These are phyloP conservation scores for Corydoras sp. DNA, from an alignment of 2,113 vertebrate genomes.

Conservation along the genomic window DNA sequence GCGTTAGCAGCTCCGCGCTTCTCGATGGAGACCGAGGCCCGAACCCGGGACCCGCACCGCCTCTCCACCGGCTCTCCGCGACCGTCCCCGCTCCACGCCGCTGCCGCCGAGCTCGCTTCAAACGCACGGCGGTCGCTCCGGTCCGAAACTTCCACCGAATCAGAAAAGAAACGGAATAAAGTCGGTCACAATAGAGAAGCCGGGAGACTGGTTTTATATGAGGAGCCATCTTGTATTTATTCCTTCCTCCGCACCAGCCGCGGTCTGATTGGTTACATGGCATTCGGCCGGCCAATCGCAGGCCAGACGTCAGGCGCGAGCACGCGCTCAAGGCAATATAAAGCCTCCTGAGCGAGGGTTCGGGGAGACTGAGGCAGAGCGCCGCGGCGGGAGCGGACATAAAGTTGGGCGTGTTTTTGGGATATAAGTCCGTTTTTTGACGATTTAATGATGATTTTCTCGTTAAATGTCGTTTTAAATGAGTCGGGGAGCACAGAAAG, in stretches of 20 bases:
- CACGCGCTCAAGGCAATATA: conserved; percentile 12
- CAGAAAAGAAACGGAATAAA: conserved; percentile 74
- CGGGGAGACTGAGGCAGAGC: background rate
- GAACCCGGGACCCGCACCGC: background rate
- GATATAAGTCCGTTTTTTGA: no score
- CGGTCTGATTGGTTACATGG: conserved; percentile 77
- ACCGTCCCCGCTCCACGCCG: no score
- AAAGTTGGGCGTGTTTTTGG: no score
- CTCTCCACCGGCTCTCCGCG: no score
- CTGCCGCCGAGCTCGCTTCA: conserved; percentile 9
- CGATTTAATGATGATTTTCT: no score
- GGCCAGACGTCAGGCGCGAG: conserved; percentile 45
- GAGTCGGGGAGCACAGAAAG: no score
- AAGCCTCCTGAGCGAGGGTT: conserved; percentile 21
- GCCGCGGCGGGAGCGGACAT: no score
- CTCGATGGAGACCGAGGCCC: conserved; percentile 26
- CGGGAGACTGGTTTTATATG: conserved; percentile 92
- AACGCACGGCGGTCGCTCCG: conserved; percentile 60
- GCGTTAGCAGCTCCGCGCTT: background rate
- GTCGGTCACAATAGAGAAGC: conserved; percentile 69
- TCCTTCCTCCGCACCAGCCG: conserved; percentile 84
- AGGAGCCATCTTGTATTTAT: conserved; percentile 99
- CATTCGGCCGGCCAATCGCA: conserved; percentile 68
- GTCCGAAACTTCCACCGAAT: conserved; percentile 64
- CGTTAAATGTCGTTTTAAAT: no score